Percentiles rank a stretch among this genome's conserved stretches.
Conservation (phyloP, 1,140 invertebrate genomes). For the Heliconius hewitsoni region DNA sequence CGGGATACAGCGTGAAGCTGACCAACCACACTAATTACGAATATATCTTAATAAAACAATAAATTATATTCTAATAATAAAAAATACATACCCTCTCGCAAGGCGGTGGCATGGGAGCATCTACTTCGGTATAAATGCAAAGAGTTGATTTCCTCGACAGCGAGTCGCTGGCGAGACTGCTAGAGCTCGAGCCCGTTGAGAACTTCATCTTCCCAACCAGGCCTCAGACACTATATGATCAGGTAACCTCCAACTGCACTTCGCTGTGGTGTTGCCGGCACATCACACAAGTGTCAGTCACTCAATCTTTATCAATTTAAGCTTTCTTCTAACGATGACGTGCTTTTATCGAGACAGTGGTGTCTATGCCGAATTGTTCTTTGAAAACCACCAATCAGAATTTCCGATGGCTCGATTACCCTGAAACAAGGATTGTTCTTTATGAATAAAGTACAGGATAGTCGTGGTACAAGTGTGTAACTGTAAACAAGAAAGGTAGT, state of each 20-base stretch:
- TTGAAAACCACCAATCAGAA: conserved; percentile 44
- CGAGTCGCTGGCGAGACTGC: conserved; percentile 80
- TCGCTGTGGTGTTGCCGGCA: conserved; percentile 66
- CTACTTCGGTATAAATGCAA: conserved; percentile 80
- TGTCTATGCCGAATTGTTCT: conserved; percentile 31
- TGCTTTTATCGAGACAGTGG: conserved; percentile 50
- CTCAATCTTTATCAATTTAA: conserved; percentile 35
- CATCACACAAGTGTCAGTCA: conserved; percentile 69
- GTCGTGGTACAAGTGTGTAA: no score
- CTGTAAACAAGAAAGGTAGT: no score
- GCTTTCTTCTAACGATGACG: conserved; percentile 35
- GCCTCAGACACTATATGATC: conserved; percentile 40
- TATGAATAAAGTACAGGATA: not conserved
- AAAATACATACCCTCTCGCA: conserved; percentile 70
- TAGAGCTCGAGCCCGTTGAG: conserved; percentile 80
- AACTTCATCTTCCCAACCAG: conserved; percentile 78
- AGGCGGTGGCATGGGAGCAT: conserved; percentile 59
- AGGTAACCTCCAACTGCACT: conserved; percentile 73
- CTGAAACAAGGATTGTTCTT: conserved; percentile 49
- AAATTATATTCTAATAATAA: not conserved
- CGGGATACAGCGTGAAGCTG: no score
- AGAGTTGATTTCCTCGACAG: conserved; percentile 81
- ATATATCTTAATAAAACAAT: not conserved
- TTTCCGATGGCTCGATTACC: conserved; percentile 51
- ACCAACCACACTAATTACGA: not conserved